phyloP scores from a whole-genome alignment of 2,888 invertebrate species.

The Strigamia crassipes region DNA sequence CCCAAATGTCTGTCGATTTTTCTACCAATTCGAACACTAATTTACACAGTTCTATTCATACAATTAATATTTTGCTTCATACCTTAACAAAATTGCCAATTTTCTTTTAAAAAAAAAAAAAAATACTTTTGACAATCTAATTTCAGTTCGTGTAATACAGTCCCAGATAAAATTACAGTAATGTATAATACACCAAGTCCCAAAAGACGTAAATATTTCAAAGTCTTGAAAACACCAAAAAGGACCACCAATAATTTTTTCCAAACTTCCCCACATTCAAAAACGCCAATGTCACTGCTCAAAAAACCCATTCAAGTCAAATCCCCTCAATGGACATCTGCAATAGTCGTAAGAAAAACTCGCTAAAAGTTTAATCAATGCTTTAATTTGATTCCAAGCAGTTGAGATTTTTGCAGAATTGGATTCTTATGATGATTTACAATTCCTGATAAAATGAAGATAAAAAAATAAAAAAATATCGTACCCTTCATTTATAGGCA shows the following conservation, averaged over 20 bases:
- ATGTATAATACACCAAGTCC: no score
- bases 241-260: no score
- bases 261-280: no score
- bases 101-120: neutral
- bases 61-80: no score
- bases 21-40: no score
- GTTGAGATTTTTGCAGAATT: neutral
- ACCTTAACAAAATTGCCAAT: no score
- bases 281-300: neutral
- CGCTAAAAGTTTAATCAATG: constrained; percentile 6
- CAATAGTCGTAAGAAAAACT: neutral
- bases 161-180: neutral
- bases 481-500: constrained; percentile 21
- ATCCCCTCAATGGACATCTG: neutral
- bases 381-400: constrained; percentile 6
- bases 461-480: neutral
- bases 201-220: no score
- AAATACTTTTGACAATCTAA: neutral
- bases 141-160: neutral
- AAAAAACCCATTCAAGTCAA: neutral
- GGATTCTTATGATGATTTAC: constrained; percentile 21
- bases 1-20: no score
- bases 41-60: no score
- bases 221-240: no score
- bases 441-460: neutral